Conservation (phyloP, 2,888 invertebrate genomes). For the Nipponacmea schrenckii region DNA sequence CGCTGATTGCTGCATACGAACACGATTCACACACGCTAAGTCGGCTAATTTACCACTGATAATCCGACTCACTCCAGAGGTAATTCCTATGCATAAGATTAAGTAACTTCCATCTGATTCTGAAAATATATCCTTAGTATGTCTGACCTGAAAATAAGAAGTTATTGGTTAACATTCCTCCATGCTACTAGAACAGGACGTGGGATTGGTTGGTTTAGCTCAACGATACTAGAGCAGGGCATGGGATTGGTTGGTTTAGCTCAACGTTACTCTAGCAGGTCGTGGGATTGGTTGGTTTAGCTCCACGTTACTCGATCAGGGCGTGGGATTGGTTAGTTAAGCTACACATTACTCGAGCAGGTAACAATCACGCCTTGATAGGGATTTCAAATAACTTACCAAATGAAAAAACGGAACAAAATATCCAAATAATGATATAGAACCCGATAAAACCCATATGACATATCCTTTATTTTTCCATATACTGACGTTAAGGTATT, state of each 20-base stretch:
- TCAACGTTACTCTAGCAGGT: no score
- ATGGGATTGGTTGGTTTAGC: no score
- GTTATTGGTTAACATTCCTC: no score
- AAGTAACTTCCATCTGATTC: constrained; percentile 77
- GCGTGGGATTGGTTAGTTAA: no score
- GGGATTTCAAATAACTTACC: constrained; percentile 68
- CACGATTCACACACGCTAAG: constrained; percentile 79
- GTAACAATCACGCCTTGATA: no score
- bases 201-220: no score
- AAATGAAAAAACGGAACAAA: constrained; percentile 93
- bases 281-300: no score
- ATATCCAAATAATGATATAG: constrained; percentile 83
- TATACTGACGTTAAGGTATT: constrained; percentile 74
- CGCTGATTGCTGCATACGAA: constrained; percentile 82
- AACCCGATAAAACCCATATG: constrained; percentile 85
- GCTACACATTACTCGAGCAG: no score
- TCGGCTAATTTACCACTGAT: constrained; percentile 87
- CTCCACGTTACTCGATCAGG: no score
- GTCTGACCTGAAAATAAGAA: constrained; percentile 70
- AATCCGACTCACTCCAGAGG: constrained; percentile 85
- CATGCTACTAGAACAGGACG: no score
- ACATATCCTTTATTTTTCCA: constrained; percentile 85
- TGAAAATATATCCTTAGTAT: constrained; percentile 76
- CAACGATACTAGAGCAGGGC: no score
- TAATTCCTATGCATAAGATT: constrained; percentile 84